Evolutionary conservation across 2,797 vertebrate species (phyloP), one percentile per base, ranked within the genome.

Genomic region (Phalloptychus januarius): DNA sequence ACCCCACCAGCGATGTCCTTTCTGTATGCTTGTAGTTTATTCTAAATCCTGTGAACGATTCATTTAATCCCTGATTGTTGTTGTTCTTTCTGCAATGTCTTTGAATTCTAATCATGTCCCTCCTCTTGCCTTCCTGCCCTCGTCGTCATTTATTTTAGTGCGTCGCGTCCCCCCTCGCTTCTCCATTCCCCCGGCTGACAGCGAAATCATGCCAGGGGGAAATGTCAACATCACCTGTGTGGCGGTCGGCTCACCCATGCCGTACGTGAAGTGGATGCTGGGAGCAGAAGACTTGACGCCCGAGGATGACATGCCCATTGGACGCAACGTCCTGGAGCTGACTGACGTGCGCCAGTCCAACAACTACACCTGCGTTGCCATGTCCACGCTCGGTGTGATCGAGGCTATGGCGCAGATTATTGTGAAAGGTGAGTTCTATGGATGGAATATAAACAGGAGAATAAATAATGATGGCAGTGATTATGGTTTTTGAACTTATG

Each of bases 191-290:
- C 98, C 98, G 0, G 97, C 97, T 18, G 98, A 99, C 94, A 97
- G 98, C 75, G 98, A 99, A 95, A 99, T 99, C 90, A 99, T 99
- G 97, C 98, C 98, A 63, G 98, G 98, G 73, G 98, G 98, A 75
- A 99, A 97, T 50, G 96, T 99, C 86, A 99, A 99, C 94, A 99
- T 99, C 94, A 99, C 98, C 28, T 99, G 98, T 77, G 98, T 99
- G 93, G 98, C 98, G 0, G 98, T 99, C 87, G 98, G 98, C 74
- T 99, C 98, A 50, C 98, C 98, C 74, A 99, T 99, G 98, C 98
- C 98, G 3, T 99, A 99, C 79, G 98, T 99, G 79, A 99, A 99
- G 92, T 99, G 98, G 98, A 99, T 99, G 98, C 93, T 99, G 76
- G 98, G 98, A 84, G 96, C 97, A 0, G 98, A 99, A 93, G 98